Percentiles rank a stretch among this genome's conserved stretches.
phyloP scores from a whole-genome alignment of 2,113 vertebrate genomes.

The Cettia cetti region DNA sequence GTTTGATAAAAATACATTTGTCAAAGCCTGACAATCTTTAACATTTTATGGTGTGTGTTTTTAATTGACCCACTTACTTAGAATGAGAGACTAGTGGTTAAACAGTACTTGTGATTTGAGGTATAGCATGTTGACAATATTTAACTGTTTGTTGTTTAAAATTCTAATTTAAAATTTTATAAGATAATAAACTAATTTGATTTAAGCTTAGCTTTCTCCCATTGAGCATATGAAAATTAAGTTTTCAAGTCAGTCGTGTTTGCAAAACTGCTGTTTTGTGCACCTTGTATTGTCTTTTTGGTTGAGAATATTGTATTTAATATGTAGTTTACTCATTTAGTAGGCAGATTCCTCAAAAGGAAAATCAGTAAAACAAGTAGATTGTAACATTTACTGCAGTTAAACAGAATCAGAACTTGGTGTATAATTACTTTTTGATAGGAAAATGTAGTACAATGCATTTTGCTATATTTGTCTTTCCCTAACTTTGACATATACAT shows the following conservation, averaged over 20 bases:
- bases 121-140: slow-evolving; percentile 77
- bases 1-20: slow-evolving; percentile 74
- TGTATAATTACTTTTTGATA: slow-evolving; percentile 75
- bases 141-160: slow-evolving; percentile 76
- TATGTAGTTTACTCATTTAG: slow-evolving; percentile 70
- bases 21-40: slow-evolving; percentile 75
- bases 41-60: slow-evolving; percentile 69
- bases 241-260: slow-evolving; percentile 69
- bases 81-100: slow-evolving; percentile 71
- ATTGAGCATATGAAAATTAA: slow-evolving; percentile 68
- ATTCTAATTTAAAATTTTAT: slow-evolving; percentile 72
- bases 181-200: slow-evolving; percentile 71
- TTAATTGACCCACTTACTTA: slow-evolving; percentile 70
- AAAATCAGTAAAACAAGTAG: slow-evolving; percentile 72
- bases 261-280: slow-evolving; percentile 75
- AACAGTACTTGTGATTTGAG: slow-evolving; percentile 78
- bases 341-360: slow-evolving; percentile 72
- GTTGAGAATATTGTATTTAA: slow-evolving; percentile 70
- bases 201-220: slow-evolving; percentile 69
- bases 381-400: slow-evolving; percentile 66
- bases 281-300: slow-evolving; percentile 73
- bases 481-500: slow-evolving; percentile 74
- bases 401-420: slow-evolving; percentile 68
- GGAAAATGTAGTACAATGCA: slow-evolving; percentile 69
- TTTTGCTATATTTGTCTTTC: slow-evolving; percentile 73